These are phyloP conservation scores for Cataglyphis rosenhaueri DNA, from an alignment of 2,888 invertebrate species.

Conservation along the genomic window DNA sequence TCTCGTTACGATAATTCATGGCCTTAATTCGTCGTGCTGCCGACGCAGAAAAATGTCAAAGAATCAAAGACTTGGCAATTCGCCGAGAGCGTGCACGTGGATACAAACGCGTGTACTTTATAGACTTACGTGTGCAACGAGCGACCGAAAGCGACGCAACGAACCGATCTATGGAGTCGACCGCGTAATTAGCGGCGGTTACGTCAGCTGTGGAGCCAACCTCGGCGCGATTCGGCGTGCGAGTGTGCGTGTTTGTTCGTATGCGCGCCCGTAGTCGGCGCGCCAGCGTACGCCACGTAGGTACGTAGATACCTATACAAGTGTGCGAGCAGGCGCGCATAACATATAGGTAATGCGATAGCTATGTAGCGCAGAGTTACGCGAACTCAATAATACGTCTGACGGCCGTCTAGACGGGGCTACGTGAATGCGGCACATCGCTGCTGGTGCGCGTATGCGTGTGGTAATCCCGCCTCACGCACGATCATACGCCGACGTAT, in stretches of 20 bases:
- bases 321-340: slow-evolving; percentile 38
- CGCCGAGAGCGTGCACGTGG: slow-evolving; percentile 41
- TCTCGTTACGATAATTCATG: neutral
- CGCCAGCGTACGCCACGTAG: neutral
- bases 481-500: slow-evolving; percentile 40
- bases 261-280: slow-evolving; percentile 9
- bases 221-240: slow-evolving; percentile 58
- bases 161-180: slow-evolving; percentile 67
- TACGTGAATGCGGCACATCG: slow-evolving; percentile 64
- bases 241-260: slow-evolving; percentile 12
- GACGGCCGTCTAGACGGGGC: slow-evolving; percentile 83
- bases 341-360: slow-evolving; percentile 73
- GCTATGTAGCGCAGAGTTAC: slow-evolving; percentile 79
- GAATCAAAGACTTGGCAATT: slow-evolving; percentile 19
- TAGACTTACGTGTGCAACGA: slow-evolving; percentile 29
- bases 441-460: slow-evolving; percentile 60
- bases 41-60: neutral
- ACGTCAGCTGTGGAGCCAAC: slow-evolving; percentile 73
- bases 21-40: neutral
- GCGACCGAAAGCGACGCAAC: slow-evolving; percentile 58
- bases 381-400: slow-evolving; percentile 83
- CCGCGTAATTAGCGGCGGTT: slow-evolving; percentile 77
- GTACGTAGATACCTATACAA: neutral
- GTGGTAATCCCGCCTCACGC: slow-evolving; percentile 69
- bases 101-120: slow-evolving; percentile 42